Conservation (phyloP, 2,797 vertebrate genomes). For the Syngnathus rostellatus region DNA sequence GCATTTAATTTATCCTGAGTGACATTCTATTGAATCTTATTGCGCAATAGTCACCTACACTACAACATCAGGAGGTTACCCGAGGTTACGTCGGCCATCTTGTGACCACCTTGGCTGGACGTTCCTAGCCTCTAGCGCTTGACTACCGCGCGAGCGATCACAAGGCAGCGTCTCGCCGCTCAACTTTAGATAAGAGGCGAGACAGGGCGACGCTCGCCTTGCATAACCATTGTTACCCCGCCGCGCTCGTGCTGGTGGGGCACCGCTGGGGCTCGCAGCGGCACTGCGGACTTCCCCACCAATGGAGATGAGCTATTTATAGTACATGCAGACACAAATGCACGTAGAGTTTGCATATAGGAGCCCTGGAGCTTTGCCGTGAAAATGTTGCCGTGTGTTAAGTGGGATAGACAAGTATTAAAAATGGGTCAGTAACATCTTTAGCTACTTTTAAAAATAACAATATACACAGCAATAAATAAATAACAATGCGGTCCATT, state of each 20-base stretch:
- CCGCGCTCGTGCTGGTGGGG: constrained; percentile 37
- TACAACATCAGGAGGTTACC: not conserved
- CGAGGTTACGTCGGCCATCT: not conserved
- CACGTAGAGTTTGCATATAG: constrained; percentile 12
- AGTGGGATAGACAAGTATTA: not conserved
- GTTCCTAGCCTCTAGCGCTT: not conserved
- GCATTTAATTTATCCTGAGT: too few species aligned
- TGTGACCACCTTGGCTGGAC: not conserved
- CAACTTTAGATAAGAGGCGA: constrained; percentile 6
- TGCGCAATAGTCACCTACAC: not conserved
- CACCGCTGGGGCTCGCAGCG: constrained; percentile 32
- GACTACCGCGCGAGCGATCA: not conserved
- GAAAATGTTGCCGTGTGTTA: not conserved
- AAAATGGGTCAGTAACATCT: not conserved
- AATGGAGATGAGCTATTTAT: constrained; percentile 63
- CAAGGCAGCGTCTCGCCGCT: constrained; percentile 11
- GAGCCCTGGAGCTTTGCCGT: not conserved
- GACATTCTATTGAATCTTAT: not conserved
- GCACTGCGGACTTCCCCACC: constrained; percentile 65
- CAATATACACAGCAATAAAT: too few species aligned
- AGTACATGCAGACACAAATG: constrained; percentile 28
- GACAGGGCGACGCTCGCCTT: not conserved
- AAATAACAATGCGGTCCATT: too few species aligned
- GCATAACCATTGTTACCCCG: constrained; percentile 1
- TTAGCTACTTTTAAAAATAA: not conserved